Percentiles rank a stretch among this genome's conserved stretches.
These are phyloP conservation scores for Cynaeus angustus DNA, from an alignment of 2,888 invertebrate genomes.

Conservation along the genomic window DNA sequence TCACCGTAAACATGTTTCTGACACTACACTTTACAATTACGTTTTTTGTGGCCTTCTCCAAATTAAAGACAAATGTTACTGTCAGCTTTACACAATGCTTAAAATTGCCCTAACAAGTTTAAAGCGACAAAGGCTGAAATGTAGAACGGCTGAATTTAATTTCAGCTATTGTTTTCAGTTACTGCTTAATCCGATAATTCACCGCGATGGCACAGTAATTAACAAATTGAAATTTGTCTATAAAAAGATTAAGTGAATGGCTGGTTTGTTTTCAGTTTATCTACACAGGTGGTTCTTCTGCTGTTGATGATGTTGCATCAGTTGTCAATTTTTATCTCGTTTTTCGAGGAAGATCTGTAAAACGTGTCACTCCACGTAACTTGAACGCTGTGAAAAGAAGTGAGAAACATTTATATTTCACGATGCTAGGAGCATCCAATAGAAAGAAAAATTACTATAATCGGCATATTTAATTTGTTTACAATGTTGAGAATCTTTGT, in stretches of 20 bases:
- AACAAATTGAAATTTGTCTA: slow-evolving; percentile 20
- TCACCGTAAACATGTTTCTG: background rate
- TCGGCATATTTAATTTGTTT: too few relatives aligned
- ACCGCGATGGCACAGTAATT: slow-evolving; percentile 10
- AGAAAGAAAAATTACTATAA: too few relatives aligned
- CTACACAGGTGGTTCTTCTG: too few relatives aligned
- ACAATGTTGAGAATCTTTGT: too few relatives aligned
- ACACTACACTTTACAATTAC: background rate
- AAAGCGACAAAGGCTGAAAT: slow-evolving; percentile 19
- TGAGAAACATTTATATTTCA: too few relatives aligned
- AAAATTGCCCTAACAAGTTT: slow-evolving; percentile 8
- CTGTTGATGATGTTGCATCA: too few relatives aligned
- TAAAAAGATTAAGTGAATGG: background rate
- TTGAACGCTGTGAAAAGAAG: too few relatives aligned
- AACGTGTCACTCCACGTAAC: too few relatives aligned
- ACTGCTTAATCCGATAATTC: slow-evolving; percentile 17
- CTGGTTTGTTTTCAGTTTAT: background rate
- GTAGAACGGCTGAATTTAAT: slow-evolving; percentile 15
- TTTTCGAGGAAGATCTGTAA: too few relatives aligned
- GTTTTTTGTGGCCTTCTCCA: background rate
- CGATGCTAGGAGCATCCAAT: too few relatives aligned
- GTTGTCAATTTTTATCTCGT: too few relatives aligned
- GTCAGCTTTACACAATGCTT: slow-evolving; percentile 14
- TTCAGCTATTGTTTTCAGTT: slow-evolving; percentile 12
- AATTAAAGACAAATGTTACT: slow-evolving; percentile 10